phyloP scores from a whole-genome alignment of 2,888 invertebrate species.

The Microctonus hyperodae region DNA sequence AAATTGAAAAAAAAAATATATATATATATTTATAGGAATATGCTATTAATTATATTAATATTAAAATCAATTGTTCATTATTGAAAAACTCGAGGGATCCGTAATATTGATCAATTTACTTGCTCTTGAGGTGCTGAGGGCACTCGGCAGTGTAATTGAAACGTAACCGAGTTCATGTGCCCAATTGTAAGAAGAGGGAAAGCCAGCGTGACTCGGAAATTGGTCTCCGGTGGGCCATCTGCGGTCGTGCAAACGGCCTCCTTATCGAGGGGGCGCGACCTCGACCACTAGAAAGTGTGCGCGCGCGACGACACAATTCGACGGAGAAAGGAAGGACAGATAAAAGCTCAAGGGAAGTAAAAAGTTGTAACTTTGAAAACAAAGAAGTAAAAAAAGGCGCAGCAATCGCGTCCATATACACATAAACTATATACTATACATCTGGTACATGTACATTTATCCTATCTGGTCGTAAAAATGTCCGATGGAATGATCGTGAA shows the following conservation, averaged over 20 bases:
- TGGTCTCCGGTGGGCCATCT: slow-evolving; percentile 12
- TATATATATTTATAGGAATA: slow-evolving; percentile 11
- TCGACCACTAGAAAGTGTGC: not conserved
- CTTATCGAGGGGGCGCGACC: slow-evolving; percentile 13
- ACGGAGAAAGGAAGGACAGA: not conserved
- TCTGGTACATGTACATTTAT: not conserved
- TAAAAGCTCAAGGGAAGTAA: slow-evolving; percentile 8
- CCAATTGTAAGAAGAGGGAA: slow-evolving; percentile 9
- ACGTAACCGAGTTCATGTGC: slow-evolving; percentile 4
- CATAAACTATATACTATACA: too few relatives aligned
- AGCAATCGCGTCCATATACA: not conserved
- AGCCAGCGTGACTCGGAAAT: slow-evolving; percentile 2
- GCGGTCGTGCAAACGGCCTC: slow-evolving; percentile 7
- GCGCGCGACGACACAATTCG: not conserved
- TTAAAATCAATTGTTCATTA: slow-evolving; percentile 2
- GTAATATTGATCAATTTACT: not conserved
- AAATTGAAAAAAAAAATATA: slow-evolving; percentile 11
- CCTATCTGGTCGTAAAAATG: slow-evolving; percentile 28
- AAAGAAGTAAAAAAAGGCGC: not conserved
- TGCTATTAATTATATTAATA: slow-evolving; percentile 7
- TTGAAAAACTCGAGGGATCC: too few relatives aligned
- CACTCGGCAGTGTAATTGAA: slow-evolving; percentile 6
- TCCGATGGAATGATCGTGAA: slow-evolving; percentile 7
- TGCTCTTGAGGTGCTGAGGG: not conserved
- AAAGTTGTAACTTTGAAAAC: not conserved